These are phyloP conservation scores for Ambastaia sidthimunki DNA, from an alignment of 2,797 vertebrate genomes.

Conservation along the genomic window DNA sequence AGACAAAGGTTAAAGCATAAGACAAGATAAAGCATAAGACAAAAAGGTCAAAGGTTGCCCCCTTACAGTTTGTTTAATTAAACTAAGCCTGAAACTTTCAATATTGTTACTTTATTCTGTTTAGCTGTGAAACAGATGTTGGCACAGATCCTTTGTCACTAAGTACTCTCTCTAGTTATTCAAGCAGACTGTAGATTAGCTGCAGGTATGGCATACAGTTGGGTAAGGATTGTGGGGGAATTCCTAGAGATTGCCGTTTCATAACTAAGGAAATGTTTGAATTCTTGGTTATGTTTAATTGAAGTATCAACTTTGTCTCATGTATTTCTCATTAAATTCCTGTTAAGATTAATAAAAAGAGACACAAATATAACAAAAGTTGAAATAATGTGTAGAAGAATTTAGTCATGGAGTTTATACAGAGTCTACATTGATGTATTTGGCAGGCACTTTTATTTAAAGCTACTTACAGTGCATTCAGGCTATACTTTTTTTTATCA, in stretches of 20 bases:
- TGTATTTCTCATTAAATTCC: no score
- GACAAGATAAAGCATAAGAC: neutral
- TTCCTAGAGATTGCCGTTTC: neutral
- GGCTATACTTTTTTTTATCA: no score
- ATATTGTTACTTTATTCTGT: neutral
- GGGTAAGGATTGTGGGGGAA: neutral
- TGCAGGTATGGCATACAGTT: neutral
- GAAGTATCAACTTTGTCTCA: no score
- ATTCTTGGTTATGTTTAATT: no score
- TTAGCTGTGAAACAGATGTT: neutral
- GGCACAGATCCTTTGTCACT: neutral
- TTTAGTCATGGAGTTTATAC: no score
- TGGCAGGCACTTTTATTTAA: no score
- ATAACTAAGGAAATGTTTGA: neutral
- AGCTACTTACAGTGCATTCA: no score
- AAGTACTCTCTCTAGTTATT: neutral
- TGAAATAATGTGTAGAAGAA: no score
- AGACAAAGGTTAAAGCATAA: no score
- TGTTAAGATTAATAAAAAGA: no score
- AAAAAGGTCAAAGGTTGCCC: neutral
- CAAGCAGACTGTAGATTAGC: neutral
- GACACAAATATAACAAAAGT: no score
- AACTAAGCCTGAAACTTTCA: neutral
- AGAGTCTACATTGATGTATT: no score
- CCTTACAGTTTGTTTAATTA: neutral